Conservation (phyloP, 2,113 vertebrate genomes). For the Chlorocebus sabaeus region DNA sequence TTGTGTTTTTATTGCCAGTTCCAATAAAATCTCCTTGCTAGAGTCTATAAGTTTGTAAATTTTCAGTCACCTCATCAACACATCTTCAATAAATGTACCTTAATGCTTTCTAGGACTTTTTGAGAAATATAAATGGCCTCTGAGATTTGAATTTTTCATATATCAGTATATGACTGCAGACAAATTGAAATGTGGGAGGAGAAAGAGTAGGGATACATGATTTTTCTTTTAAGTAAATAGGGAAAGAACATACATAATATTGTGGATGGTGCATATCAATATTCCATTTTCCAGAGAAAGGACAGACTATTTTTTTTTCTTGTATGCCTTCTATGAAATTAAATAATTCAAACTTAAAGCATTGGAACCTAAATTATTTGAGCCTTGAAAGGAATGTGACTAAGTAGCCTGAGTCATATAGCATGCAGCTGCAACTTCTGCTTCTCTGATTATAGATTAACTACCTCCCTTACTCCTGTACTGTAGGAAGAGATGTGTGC, state of each 20-base stretch:
- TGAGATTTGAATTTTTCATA: background rate
- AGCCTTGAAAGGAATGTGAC: too few species aligned
- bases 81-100: background rate
- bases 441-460: background rate
- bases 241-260: background rate
- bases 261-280: background rate
- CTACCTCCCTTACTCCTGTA: background rate
- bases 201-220: background rate
- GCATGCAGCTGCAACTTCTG: background rate
- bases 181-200: background rate
- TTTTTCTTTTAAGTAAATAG: background rate
- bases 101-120: background rate
- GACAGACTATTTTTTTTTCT: background rate
- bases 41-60: background rate
- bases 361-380: background rate
- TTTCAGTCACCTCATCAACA: background rate
- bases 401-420: too few species aligned
- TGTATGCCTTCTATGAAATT: background rate
- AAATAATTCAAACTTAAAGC: background rate
- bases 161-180: background rate
- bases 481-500: background rate
- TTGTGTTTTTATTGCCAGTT: background rate
- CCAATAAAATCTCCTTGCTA: background rate
- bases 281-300: conserved; percentile 19
- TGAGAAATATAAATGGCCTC: background rate